Conservation (phyloP, 1,140 invertebrate genomes). For the Cydia amplana region DNA sequence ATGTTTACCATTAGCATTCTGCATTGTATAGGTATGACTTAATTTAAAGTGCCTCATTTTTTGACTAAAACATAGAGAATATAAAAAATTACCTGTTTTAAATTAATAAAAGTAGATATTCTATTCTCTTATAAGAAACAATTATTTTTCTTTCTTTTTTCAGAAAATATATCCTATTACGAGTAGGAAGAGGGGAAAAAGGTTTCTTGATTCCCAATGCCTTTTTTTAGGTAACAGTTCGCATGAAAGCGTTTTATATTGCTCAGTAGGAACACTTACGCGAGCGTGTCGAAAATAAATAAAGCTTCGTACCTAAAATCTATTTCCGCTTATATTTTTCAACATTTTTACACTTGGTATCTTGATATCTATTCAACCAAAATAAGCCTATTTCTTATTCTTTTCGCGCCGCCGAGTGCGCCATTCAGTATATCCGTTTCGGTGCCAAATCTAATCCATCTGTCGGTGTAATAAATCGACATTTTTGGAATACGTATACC, state of each 20-base stretch:
- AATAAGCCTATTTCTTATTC: conserved; percentile 4
- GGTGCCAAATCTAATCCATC: not conserved
- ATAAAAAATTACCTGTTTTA: no score
- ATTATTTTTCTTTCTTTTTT: no score
- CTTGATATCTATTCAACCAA: not conserved
- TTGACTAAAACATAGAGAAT: no score
- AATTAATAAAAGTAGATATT: no score
- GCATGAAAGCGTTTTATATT: not conserved
- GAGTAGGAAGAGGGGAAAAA: not conserved
- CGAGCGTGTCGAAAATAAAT: not conserved
- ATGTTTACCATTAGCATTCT: no score
- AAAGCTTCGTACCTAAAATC: not conserved
- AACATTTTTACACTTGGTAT: conserved; percentile 3
- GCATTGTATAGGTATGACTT: no score
- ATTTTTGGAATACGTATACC: not conserved
- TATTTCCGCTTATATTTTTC: not conserved
- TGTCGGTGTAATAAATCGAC: not conserved
- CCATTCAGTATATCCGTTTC: not conserved
- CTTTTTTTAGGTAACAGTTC: not conserved
- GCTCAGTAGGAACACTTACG: not conserved
- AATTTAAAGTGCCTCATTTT: no score
- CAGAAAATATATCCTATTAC: not conserved
- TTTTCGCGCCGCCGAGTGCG: not conserved
- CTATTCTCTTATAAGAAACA: no score
- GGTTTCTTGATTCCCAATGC: not conserved